A percentile compares a stretch with the other conserved stretches of the same genome.
phyloP scores from a whole-genome alignment of 2,113 vertebrate genomes.

The Atherinomorus stipes region DNA sequence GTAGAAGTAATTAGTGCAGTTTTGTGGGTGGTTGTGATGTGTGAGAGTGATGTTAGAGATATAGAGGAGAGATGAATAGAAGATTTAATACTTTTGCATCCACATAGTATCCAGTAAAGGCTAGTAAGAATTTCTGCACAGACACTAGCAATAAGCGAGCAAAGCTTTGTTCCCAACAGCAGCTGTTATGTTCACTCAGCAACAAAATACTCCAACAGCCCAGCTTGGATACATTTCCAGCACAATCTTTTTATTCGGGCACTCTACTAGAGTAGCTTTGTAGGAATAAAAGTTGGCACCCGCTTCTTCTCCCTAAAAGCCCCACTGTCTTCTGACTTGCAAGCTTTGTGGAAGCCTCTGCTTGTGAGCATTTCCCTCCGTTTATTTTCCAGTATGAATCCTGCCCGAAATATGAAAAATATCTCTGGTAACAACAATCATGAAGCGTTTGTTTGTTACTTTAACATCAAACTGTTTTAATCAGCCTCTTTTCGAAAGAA shows the following conservation, averaged over 20 bases:
- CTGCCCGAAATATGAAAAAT: too few relatives aligned
- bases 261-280: too few relatives aligned
- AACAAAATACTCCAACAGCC: not conserved
- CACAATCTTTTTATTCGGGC: too few relatives aligned
- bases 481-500: not conserved
- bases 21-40: constrained; percentile 25
- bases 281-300: too few relatives aligned
- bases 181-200: not conserved
- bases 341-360: too few relatives aligned
- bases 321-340: too few relatives aligned
- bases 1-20: constrained; percentile 46
- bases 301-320: too few relatives aligned
- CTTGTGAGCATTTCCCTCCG: too few relatives aligned
- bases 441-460: too few relatives aligned
- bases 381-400: too few relatives aligned
- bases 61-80: not conserved
- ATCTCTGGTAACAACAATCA: too few relatives aligned
- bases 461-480: too few relatives aligned
- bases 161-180: not conserved
- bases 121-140: not conserved
- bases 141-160: not conserved
- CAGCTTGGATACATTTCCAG: not conserved
- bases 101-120: not conserved
- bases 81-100: constrained; percentile 3
- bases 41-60: not conserved